Evolutionary conservation across 2,888 invertebrate genomes (phyloP).

Genomic region (Dioctria linearis): DNA sequence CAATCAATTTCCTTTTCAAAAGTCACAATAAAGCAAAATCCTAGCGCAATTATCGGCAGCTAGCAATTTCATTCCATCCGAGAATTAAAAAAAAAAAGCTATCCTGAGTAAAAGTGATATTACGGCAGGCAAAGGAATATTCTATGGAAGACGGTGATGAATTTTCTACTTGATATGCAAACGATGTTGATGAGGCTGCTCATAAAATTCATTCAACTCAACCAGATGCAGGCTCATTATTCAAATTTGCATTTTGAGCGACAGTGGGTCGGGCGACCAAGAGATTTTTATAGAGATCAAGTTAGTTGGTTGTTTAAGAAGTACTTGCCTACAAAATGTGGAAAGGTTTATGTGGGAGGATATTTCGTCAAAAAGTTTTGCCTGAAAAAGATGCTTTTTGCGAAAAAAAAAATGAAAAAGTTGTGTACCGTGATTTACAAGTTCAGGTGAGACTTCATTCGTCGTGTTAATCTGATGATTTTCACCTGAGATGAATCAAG

Average conservation of each 20-base stretch:
- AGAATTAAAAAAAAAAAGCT: neutral
- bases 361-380: neutral
- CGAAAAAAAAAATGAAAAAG: neutral
- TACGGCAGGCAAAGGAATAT: neutral
- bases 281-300: neutral
- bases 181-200: slow-evolving; percentile 36
- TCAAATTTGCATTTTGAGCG: slow-evolving; percentile 34
- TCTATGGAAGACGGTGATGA: neutral
- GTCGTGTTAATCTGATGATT: neutral
- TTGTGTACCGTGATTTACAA: neutral
- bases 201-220: slow-evolving; percentile 35
- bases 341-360: neutral
- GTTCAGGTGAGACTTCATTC: neutral
- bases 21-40: neutral
- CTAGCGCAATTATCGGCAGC: neutral
- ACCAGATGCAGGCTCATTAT: slow-evolving; percentile 37
- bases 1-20: neutral
- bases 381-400: neutral
- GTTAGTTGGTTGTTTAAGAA: neutral
- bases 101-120: neutral
- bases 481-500: neutral
- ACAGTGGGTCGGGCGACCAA: neutral
- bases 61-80: neutral
- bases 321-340: neutral
- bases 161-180: slow-evolving; percentile 39